Base-by-base conservation (phyloP, 2,797 vertebrate species). In the Danionella dracula region DNA sequence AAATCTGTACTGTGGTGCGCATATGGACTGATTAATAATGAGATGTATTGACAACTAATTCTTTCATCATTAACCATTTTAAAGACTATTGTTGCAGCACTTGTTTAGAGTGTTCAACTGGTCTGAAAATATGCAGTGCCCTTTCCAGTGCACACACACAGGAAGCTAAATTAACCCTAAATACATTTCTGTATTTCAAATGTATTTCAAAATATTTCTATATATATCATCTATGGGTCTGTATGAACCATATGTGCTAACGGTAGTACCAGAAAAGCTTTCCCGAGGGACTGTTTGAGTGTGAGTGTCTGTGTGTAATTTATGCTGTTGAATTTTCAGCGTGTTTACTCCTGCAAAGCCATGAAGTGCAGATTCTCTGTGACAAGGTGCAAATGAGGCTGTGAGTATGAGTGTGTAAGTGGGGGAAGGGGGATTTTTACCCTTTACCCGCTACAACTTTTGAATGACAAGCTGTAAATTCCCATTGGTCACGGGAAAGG, bases 391-490 rank as follows among this genome's bases (percentile, higher is more conserved):
- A 44, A 44, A 48, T 20, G 5, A 45, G 17, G n/a, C 15, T 27
- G 27, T 15, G 11, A 29, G 23, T 5, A 6, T 16, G 20, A 16
- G 5, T n/a, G 59, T 27, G 27, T 15, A 29, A 27, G 4, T 4
- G 38, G 17, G 46, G 9, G 8, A 1, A n/a, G 7, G 15, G 21
- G 11, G 46, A 57, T 68, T 63, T 40, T 50, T 45, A 31, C 34
- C 37, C n/a, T 17, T 64, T 58, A 27, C 51, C 53, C 8, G 23
- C 60, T 21, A 49, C 55, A 68, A 54, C 40, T 48, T 59, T 44
- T 68, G 71, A 73, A 46, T 73, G 71, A 68, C 71, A 64, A 56
- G 71, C 66, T 53, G 66, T 20, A 59, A 73, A 73, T 59, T 65
- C 60, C 59, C 53, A 53, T 64, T 50, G 34, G 71, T 65, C 66